Evolutionary conservation across 2,113 vertebrate genomes (phyloP).

Genomic region (Psittacus erithacus): DNA sequence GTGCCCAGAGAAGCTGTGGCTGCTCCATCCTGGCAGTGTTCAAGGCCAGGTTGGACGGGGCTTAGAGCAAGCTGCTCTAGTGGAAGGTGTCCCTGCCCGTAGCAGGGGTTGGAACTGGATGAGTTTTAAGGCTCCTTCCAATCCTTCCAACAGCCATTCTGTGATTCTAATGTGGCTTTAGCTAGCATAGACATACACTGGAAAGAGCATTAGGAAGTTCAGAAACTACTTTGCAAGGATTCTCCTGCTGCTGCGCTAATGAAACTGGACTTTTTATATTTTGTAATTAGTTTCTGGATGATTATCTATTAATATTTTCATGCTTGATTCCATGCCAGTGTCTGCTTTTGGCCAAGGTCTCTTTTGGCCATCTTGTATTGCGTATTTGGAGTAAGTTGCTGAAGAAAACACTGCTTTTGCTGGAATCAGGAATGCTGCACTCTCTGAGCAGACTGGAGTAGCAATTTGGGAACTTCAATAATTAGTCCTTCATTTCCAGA

Average conservation of each 20-base stretch:
- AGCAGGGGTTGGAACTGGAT: not conserved
- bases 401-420: not conserved
- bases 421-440: not conserved
- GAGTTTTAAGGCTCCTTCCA: not conserved
- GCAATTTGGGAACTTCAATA: conserved; percentile 10
- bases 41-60: not conserved
- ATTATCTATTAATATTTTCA: conserved; percentile 47
- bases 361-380: not conserved
- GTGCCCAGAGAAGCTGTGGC: not conserved
- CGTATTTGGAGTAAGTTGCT: not conserved
- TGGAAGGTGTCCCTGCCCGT: not conserved
- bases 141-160: not conserved
- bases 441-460: not conserved
- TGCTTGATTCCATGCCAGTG: not conserved
- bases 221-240: not conserved
- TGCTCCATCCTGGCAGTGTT: not conserved
- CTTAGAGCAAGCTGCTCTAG: not conserved
- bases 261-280: conserved; percentile 11
- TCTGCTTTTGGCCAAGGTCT: conserved; percentile 20
- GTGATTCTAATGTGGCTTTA: not conserved
- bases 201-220: not conserved
- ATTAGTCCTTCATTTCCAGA: conserved; percentile 3
- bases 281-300: conserved; percentile 40
- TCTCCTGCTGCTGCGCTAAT: not conserved
- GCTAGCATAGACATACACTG: not conserved